Evolutionary conservation across 2,888 invertebrate genomes (phyloP).

Genomic region (Julus scandinavius): DNA sequence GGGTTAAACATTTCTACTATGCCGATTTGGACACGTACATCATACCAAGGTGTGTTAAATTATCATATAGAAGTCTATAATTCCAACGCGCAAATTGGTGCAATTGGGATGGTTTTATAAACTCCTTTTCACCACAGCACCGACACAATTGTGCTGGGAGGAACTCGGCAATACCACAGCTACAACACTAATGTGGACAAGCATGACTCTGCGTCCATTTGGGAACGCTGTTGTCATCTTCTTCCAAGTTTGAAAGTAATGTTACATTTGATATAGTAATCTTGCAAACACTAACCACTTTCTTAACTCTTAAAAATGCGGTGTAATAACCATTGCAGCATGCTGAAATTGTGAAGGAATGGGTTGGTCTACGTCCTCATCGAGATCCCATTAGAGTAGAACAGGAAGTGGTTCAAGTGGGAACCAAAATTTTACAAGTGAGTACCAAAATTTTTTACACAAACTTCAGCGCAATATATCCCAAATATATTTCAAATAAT

Average conservation of each 20-base stretch:
- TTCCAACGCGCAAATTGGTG: too few species aligned
- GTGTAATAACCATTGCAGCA: slow-evolving; percentile 61
- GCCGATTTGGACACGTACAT: slow-evolving; percentile 88
- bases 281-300: background rate
- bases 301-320: background rate
- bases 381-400: slow-evolving; percentile 69
- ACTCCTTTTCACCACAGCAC: slow-evolving; percentile 63
- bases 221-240: slow-evolving; percentile 80
- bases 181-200: slow-evolving; percentile 75
- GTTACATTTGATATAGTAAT: background rate
- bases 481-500: background rate
- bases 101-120: background rate
- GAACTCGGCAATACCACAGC: slow-evolving; percentile 84
- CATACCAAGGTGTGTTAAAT: slow-evolving; percentile 71
- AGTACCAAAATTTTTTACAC: slow-evolving; percentile 6
- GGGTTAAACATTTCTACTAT: slow-evolving; percentile 89
- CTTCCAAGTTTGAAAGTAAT: slow-evolving; percentile 74
- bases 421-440: slow-evolving; percentile 11
- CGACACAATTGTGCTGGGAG: slow-evolving; percentile 83
- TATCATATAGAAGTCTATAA: background rate
- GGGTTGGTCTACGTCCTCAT: slow-evolving; percentile 87
- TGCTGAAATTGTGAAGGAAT: slow-evolving; percentile 75
- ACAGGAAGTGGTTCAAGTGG: slow-evolving; percentile 52
- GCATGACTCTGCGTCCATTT: slow-evolving; percentile 80
- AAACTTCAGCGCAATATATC: slow-evolving; percentile 36